phyloP scores from a whole-genome alignment of 2,113 vertebrate genomes.

The Nothoprocta pentlandii region DNA sequence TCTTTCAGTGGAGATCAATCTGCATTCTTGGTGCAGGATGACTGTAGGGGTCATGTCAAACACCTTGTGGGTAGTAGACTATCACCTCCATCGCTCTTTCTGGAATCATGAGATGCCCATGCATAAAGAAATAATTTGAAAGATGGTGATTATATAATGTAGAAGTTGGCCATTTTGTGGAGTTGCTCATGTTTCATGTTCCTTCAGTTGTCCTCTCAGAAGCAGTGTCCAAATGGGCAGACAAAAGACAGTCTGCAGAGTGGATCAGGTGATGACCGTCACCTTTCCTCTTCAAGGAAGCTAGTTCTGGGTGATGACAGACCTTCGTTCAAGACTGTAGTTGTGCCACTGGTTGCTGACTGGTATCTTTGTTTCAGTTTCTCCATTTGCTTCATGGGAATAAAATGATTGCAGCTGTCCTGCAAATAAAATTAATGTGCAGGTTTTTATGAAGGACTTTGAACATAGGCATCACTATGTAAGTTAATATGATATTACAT shows the following conservation, averaged over 20 bases:
- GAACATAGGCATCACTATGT: background rate
- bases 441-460: background rate
- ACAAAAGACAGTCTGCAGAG: rapidly evolving
- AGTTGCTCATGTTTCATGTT: background rate
- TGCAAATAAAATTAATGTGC: background rate
- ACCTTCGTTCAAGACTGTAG: background rate
- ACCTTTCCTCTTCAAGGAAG: background rate
- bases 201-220: background rate
- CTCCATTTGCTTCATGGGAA: background rate
- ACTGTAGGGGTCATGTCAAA: background rate
- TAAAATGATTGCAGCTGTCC: background rate
- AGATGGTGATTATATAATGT: background rate
- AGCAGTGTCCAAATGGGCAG: background rate
- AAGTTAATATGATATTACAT: background rate
- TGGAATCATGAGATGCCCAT: background rate
- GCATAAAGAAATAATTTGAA: background rate
- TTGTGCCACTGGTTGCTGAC: background rate
- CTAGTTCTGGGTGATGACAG: background rate
- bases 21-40: background rate
- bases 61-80: background rate
- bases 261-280: background rate
- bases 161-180: background rate
- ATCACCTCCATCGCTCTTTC: background rate
- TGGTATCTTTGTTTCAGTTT: background rate
- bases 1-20: background rate